A percentile compares a stretch with the other conserved stretches of the same genome.
Evolutionary conservation across 1,140 invertebrate genomes (phyloP).

Genomic region (Ylistrum balloti): DNA sequence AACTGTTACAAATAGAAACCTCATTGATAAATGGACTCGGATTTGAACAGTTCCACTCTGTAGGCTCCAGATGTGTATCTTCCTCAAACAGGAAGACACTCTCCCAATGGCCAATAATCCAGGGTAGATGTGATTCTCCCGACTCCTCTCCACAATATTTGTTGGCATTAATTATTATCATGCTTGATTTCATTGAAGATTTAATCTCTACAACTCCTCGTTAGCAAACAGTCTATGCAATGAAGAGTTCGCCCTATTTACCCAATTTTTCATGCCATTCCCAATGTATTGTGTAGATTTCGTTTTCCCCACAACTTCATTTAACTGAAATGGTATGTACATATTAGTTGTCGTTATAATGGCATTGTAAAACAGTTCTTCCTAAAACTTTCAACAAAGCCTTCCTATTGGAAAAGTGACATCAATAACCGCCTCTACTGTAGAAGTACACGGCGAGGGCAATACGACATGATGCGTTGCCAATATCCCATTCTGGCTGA

Average conservation of each 20-base stretch:
- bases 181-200: background rate
- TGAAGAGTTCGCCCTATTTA: background rate
- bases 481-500: background rate
- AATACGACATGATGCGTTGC: background rate
- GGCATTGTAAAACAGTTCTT: background rate
- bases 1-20: constrained; percentile 27
- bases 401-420: background rate
- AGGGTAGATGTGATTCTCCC: background rate
- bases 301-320: background rate
- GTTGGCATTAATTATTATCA: background rate
- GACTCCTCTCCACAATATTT: background rate
- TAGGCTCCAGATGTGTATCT: background rate
- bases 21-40: background rate
- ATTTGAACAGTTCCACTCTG: background rate
- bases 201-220: background rate
- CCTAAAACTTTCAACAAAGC: constrained; percentile 23
- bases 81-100: background rate
- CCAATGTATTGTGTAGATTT: background rate
- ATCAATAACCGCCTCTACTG: background rate
- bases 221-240: background rate
- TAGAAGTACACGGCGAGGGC: background rate
- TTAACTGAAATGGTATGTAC: background rate
- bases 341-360: background rate
- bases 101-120: background rate
- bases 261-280: background rate